Evolutionary conservation across 53 echinoderm and acorn worm species (phyloP).

Genomic region (Paelopatides confundens): DNA sequence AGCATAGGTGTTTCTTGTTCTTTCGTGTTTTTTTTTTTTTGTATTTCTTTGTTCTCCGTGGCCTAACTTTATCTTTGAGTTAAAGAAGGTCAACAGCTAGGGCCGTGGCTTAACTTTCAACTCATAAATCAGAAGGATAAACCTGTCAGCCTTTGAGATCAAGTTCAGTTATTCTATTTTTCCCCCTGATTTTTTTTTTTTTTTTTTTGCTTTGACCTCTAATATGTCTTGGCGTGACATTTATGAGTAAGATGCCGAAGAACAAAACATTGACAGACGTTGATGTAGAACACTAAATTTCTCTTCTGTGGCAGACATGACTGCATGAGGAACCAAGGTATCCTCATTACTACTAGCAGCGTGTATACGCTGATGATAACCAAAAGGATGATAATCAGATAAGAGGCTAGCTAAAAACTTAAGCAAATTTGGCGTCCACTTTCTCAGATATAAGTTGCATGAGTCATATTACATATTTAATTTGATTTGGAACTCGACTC

Average conservation of each 20-base stretch:
- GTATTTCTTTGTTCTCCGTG: neutral
- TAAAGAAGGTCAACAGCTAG: neutral
- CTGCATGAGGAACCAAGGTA: too few relatives aligned
- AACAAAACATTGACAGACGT: neutral
- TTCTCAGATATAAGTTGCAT: too few relatives aligned
- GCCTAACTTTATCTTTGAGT: neutral
- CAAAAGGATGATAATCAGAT: too few relatives aligned
- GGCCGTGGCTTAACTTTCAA: neutral
- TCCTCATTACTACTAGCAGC: too few relatives aligned
- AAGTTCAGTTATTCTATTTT: neutral
- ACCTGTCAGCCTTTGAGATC: neutral
- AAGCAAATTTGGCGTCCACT: too few relatives aligned
- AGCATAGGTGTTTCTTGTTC: too few relatives aligned
- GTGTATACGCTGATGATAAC: too few relatives aligned
- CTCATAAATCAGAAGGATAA: slow-evolving; percentile 24
- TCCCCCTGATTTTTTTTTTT: neutral
- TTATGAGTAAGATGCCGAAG: neutral
- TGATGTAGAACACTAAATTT: neutral
- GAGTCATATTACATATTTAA: too few relatives aligned
- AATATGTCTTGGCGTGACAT: slow-evolving; percentile 5
- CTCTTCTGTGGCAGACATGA: neutral
- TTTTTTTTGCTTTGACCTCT: neutral
- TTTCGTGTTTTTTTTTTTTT: neutral
- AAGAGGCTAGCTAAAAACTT: too few relatives aligned
- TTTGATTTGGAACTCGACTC: too few relatives aligned